Conservation (phyloP, 2,797 vertebrate genomes). For the Pangasius macronema region DNA sequence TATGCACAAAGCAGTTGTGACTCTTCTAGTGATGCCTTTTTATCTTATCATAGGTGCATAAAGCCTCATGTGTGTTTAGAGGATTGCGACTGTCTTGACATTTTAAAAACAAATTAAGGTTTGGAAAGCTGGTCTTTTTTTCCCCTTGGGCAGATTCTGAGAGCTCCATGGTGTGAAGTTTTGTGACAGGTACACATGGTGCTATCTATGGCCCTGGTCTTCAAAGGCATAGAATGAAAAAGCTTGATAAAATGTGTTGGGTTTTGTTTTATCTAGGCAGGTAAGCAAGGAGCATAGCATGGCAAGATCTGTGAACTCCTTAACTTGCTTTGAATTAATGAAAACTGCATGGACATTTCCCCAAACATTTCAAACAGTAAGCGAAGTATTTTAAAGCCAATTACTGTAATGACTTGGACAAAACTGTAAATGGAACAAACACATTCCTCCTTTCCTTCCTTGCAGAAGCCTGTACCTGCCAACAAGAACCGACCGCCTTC, state of each 20-base stretch:
- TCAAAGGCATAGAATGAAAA: not conserved
- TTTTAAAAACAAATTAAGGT: not conserved
- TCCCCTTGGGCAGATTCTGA: not conserved
- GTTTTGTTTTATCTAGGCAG: not conserved
- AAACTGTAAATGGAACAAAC: slow-evolving; percentile 27
- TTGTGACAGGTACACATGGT: not conserved
- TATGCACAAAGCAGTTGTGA: not conserved
- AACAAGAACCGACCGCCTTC: slow-evolving; percentile 22
- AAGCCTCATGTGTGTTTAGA: not conserved
- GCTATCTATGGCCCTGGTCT: not conserved
- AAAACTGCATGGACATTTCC: slow-evolving; percentile 7
- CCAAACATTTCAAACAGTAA: not conserved
- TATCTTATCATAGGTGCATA: not conserved
- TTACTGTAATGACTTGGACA: slow-evolving; percentile 14
- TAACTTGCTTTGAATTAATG: slow-evolving; percentile 7
- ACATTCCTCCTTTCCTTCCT: slow-evolving; percentile 1
- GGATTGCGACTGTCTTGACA: not conserved
- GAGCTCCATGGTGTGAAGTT: too few species aligned
- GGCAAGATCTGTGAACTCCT: not conserved
- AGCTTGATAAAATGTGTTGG: not conserved
- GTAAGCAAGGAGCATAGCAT: not conserved
- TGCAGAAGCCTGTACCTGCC: not conserved
- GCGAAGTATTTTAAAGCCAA: slow-evolving; percentile 17
- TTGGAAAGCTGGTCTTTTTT: too few species aligned
- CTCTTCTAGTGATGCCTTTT: not conserved